Conservation (phyloP, 1,140 invertebrate species). For the Orchestia grillus region DNA sequence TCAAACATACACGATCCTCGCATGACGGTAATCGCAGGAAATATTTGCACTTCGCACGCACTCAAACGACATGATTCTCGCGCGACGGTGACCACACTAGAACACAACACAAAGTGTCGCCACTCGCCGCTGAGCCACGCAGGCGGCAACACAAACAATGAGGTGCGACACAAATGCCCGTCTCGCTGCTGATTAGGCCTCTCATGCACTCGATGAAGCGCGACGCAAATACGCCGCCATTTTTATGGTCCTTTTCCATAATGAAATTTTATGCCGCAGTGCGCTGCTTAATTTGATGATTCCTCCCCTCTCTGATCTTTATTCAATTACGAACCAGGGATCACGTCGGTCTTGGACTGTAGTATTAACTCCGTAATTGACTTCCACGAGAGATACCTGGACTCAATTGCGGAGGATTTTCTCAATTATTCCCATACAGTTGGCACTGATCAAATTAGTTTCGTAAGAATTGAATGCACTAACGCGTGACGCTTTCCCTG, state of each 20-base stretch:
- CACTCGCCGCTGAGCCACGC: background rate
- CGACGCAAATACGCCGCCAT: background rate
- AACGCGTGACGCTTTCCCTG: conserved; percentile 57
- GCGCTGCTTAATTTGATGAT: background rate
- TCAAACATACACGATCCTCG: too few relatives aligned
- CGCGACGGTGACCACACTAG: too few relatives aligned
- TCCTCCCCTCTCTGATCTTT: background rate
- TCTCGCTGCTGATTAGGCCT: background rate
- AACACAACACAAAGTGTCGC: too few relatives aligned
- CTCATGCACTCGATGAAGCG: background rate
- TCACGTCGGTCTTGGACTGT: background rate
- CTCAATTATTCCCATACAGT: background rate
- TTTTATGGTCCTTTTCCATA: background rate
- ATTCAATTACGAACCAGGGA: background rate
- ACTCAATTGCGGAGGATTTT: background rate
- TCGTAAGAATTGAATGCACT: conserved; percentile 25
- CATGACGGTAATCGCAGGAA: too few relatives aligned
- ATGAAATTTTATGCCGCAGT: background rate
- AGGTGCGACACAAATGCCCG: background rate
- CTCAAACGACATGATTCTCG: too few relatives aligned
- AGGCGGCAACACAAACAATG: background rate
- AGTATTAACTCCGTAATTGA: background rate
- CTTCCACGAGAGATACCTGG: background rate
- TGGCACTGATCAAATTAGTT: conserved; percentile 42
- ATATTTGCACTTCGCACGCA: too few relatives aligned